phyloP scores from a whole-genome alignment of 2,888 invertebrate genomes.

The Limnephilus marmoratus region DNA sequence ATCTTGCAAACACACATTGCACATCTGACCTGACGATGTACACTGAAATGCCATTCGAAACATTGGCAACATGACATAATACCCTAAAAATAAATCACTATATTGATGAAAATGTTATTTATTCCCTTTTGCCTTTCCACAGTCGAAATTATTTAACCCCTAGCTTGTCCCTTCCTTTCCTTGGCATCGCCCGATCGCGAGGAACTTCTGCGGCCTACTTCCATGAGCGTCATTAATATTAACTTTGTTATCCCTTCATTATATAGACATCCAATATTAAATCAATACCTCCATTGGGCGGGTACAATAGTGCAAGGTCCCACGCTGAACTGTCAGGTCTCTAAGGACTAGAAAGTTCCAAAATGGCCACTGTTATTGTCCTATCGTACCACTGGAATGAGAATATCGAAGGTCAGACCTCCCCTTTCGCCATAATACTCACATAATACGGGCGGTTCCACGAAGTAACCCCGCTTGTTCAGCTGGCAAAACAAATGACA shows the following conservation, averaged over 20 bases:
- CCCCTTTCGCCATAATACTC: not conserved
- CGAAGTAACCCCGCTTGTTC: slow-evolving; percentile 9
- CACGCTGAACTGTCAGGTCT: not conserved
- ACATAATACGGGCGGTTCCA: slow-evolving; percentile 4
- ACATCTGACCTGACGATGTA: no score
- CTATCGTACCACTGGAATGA: not conserved
- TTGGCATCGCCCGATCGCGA: not conserved
- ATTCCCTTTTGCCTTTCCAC: not conserved
- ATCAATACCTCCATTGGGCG: not conserved
- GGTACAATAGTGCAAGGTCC: not conserved
- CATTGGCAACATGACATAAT: no score
- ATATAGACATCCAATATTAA: not conserved
- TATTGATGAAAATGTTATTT: no score
- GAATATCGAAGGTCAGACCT: slow-evolving; percentile 34
- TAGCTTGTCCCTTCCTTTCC: not conserved
- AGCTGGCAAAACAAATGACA: slow-evolving; percentile 39
- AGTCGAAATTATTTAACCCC: not conserved
- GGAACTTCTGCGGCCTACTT: not conserved
- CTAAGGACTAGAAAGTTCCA: not conserved
- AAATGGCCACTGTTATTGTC: slow-evolving; percentile 24
- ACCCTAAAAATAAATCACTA: no score
- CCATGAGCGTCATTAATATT: not conserved
- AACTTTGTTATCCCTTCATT: not conserved
- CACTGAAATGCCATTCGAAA: no score
- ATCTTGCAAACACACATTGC: no score